phyloP scores from a whole-genome alignment of 1,140 invertebrate species.

The Luehdorfia chinensis region DNA sequence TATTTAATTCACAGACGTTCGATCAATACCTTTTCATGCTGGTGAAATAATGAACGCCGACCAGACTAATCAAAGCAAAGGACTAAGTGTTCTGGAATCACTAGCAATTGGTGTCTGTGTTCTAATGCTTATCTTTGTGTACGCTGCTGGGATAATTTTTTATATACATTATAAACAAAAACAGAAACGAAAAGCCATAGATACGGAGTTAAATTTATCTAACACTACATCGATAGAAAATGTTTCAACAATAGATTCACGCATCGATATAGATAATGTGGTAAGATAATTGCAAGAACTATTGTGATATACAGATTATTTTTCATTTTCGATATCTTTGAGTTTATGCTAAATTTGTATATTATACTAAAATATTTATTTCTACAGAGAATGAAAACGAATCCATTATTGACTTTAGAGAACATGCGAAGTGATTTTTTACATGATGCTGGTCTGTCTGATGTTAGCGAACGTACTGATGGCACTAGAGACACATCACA shows the following conservation, averaged over 20 bases:
- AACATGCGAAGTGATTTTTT: conserved; percentile 47
- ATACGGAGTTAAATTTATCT: conserved; percentile 50
- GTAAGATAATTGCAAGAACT: conserved; percentile 38
- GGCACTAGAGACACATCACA: conserved; percentile 54
- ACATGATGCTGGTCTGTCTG: conserved; percentile 55
- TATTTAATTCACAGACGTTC: conserved; percentile 50
- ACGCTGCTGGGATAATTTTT: conserved; percentile 66
- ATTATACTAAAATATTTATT: conserved; percentile 29
- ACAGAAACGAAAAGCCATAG: conserved; percentile 54
- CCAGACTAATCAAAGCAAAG: conserved; percentile 40
- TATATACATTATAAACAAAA: conserved; percentile 66
- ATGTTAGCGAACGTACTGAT: conserved; percentile 62
- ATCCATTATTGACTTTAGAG: conserved; percentile 78
- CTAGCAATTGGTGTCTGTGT: conserved; percentile 66
- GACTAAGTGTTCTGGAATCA: conserved; percentile 59
- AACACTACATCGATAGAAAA: conserved; percentile 52
- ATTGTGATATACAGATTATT: not conserved
- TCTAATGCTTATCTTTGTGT: conserved; percentile 60
- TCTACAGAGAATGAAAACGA: conserved; percentile 61
- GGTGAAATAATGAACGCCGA: conserved; percentile 57
- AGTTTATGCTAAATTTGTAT: not conserved
- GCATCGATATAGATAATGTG: conserved; percentile 62
- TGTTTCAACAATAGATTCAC: conserved; percentile 49
- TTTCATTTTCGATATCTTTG: not conserved
- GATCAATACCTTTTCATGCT: conserved; percentile 65